Base-by-base conservation (phyloP, 2,113 vertebrate genomes). In the Nyctereutes procyonoides region DNA sequence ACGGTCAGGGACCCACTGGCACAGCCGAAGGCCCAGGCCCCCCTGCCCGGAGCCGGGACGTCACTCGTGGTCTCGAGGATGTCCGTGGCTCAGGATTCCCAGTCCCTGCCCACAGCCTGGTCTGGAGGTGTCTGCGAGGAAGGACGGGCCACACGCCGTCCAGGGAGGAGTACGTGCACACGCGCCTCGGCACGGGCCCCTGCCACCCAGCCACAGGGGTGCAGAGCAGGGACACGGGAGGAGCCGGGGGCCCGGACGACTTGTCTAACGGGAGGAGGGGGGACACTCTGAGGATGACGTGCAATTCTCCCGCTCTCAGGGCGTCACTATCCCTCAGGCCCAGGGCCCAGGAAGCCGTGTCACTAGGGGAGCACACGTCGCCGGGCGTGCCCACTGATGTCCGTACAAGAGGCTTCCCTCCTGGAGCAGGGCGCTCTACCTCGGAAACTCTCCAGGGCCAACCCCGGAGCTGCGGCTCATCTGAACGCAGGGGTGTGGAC, bases 251-350 rank as follows among this genome's bases (percentile, higher is more conserved):
- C 71, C 10, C 1, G 1, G n/a, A 20, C 26, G 13, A 19, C 19
- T 0, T 3, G 63, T 83, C 62, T 30, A 6, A 13, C 8, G 8
- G 28, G 55, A 93, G 24, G 12, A 11, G 30, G 17, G 28, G 10
- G 1, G 55, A 9, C 0, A 22, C 10, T 2, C 22, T 0, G 6
- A 15, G 24, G 43, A 43, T 43, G 5, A 43, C 2, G 0, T 0
- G 65, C 5, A 62, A 30, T 8, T 35, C 38, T 5, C 14, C 71
- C 9, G 22, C 32, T 0, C 0, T 24, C 24, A 11, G 3, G 0
- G 0, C 11, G 38, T 12, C 3, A 0, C 53, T 35, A 2, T 13
- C 65, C 17, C 69, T 83, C 4, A 0, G 22, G 13, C 8, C 62
- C 32, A 6, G 30, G 30, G 55, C 53, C 82, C 43, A 76, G 12